These are phyloP conservation scores for Halichondria panicea DNA, from an alignment of 37 sponge, comb jelly and placozoan genomes.

Conservation along the genomic window DNA sequence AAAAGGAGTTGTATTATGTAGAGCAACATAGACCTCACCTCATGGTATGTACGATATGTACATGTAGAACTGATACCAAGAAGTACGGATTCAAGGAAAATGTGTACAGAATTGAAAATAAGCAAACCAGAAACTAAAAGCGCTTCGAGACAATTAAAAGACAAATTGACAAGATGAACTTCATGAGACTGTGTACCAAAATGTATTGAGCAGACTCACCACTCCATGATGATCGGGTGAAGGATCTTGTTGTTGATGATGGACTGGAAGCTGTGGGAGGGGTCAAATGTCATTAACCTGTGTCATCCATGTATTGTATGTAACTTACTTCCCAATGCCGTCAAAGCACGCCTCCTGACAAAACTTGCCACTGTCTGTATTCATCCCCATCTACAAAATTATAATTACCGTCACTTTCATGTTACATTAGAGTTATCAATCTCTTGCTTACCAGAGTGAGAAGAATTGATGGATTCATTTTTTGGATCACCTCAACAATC, in stretches of 20 bases:
- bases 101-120: too few species aligned
- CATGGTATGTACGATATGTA: too few species aligned
- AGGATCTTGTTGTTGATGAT: conserved; percentile 77
- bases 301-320: neutral
- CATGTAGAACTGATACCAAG: too few species aligned
- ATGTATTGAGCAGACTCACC: conserved; percentile 55
- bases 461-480: conserved; percentile 63
- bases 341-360: conserved; percentile 80
- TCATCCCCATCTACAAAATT: conserved; percentile 62
- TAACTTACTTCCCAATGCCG: conserved; percentile 81
- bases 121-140: too few species aligned
- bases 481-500: neutral
- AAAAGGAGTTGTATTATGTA: too few species aligned
- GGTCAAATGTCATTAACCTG: neutral
- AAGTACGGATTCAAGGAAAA: too few species aligned
- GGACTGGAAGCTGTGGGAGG: conserved; percentile 42
- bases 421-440: neutral
- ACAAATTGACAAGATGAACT: too few species aligned
- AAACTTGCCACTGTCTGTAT: conserved; percentile 87
- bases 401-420: neutral
- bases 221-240: conserved; percentile 86
- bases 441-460: conserved; percentile 69
- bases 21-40: too few species aligned
- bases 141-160: too few species aligned
- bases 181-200: neutral